Base-by-base conservation (phyloP, 1,140 invertebrate species). In the Vanessa tameamea region DNA sequence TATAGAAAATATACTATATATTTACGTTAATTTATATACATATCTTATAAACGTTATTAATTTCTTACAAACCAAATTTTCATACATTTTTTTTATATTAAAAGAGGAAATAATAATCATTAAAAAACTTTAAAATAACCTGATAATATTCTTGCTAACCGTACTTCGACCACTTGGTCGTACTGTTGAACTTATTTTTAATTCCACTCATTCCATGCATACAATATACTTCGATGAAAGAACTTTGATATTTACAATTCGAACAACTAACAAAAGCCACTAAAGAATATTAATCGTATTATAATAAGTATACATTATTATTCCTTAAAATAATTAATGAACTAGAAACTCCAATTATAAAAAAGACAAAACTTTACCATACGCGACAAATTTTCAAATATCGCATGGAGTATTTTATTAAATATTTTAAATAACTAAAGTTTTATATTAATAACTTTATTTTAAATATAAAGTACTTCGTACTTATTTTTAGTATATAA, bases 101-200 rank as follows among this genome's bases (percentile, higher is more conserved):
- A 14, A 50, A 50, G 12, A 50, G 6, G 5, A 50, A 50, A 50
- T 12, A 12, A 50, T 12, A 50, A 9, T 51, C 8, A 9, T 57
- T 57, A 12, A 0, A n/a, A 57, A 6, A 57, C n/a, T 70, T 7
- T 31, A 43, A n/a, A 63, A 47, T 55, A 31, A 15, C 3, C 51
- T 47, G 37, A 51, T 23, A n/a, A 43, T 53, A 71, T 75, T 78
- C 75, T 68, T 43, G 53, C 76, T 57, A 74, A 81, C 84, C 51
- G 80, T 89, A 86, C 87, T 64, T 72, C 20, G 14, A 70, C 69
- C 78, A 80, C 78, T 82, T 78, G 77, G 73, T 80, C 77, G 23
- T 64, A 68, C 47, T 37, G 50, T 57, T 66, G 71, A 71, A 78
- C 72, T 77, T 80, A 83, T 82, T 88, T 87, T 88, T 86, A 86